Conservation (phyloP, 2,888 invertebrate species). For the Athrips mouffetella region DNA sequence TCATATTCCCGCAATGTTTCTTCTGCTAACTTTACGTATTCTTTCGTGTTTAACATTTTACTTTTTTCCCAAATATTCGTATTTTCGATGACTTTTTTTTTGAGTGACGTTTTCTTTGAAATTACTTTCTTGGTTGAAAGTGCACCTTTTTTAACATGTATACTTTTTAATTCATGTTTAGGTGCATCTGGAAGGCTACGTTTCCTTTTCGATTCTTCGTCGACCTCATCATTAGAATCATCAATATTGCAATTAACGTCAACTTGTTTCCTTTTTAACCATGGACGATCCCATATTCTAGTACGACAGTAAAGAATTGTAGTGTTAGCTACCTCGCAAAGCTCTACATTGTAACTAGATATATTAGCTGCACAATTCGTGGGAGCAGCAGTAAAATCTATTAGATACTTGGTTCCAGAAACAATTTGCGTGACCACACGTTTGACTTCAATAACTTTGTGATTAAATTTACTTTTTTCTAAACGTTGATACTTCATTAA, state of each 20-base stretch:
- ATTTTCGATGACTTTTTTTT: neutral
- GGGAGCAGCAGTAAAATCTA: slow-evolving; percentile 42
- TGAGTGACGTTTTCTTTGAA: neutral
- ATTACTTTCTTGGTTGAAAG: neutral
- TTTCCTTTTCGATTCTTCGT: neutral
- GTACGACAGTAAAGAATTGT: slow-evolving; percentile 57
- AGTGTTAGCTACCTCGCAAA: slow-evolving; percentile 25
- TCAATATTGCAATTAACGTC: slow-evolving; percentile 44
- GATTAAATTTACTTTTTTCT: slow-evolving; percentile 25
- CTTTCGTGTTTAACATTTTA: slow-evolving; percentile 15
- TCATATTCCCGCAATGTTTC: slow-evolving; percentile 31
- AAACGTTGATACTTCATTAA: slow-evolving; percentile 34
- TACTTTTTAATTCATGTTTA: neutral
- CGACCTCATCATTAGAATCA: slow-evolving; percentile 18
- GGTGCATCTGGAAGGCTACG: neutral
- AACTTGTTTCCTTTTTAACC: slow-evolving; percentile 59
- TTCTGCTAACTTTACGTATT: slow-evolving; percentile 28
- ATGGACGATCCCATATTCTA: slow-evolving; percentile 73
- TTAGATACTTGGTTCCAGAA: slow-evolving; percentile 40
- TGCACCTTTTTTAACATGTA: neutral
- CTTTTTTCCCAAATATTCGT: neutral
- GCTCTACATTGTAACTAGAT: slow-evolving; percentile 23
- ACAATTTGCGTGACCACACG: slow-evolving; percentile 39
- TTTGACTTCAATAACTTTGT: slow-evolving; percentile 40
- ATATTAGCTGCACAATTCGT: slow-evolving; percentile 27